Conservation (phyloP, 2,888 invertebrate genomes). For the Orgyia antiqua region DNA sequence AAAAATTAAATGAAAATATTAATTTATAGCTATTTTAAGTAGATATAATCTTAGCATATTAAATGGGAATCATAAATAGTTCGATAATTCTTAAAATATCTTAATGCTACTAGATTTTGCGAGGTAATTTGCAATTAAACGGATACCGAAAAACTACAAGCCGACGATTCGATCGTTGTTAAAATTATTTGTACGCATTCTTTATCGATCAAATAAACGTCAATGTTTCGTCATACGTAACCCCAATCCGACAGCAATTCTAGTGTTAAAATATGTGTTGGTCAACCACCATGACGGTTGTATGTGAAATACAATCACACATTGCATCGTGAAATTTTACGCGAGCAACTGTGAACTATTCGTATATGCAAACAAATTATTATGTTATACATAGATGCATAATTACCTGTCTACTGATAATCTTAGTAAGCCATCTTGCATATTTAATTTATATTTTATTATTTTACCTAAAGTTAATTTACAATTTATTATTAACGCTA, state of each 20-base stretch:
- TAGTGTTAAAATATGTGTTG: slow-evolving; percentile 17
- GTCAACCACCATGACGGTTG: slow-evolving; percentile 23
- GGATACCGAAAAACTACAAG: slow-evolving; percentile 17
- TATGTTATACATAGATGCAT: slow-evolving; percentile 20
- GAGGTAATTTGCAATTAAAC: slow-evolving; percentile 13
- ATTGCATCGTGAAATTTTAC: slow-evolving; percentile 16
- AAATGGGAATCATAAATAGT: not conserved
- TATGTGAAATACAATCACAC: slow-evolving; percentile 18
- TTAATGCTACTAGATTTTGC: not conserved
- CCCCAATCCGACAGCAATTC: slow-evolving; percentile 21
- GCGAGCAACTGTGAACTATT: slow-evolving; percentile 4
- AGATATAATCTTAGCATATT: too few species aligned
- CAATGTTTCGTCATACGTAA: slow-evolving; percentile 33
- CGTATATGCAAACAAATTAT: slow-evolving; percentile 15
- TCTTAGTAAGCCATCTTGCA: slow-evolving; percentile 44
- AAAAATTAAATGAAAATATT: too few species aligned
- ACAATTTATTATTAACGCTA: too few species aligned
- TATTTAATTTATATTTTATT: too few species aligned
- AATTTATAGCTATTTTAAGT: too few species aligned
- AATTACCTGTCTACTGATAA: slow-evolving; percentile 20
- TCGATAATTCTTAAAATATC: not conserved
- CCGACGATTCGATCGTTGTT: slow-evolving; percentile 24
- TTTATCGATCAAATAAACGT: slow-evolving; percentile 31
- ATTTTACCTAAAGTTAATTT: too few species aligned
- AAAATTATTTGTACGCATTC: slow-evolving; percentile 37